A percentile compares a stretch with the other conserved stretches of the same genome.
phyloP scores from a whole-genome alignment of 2,888 invertebrate species.

The Aphrophora alni region DNA sequence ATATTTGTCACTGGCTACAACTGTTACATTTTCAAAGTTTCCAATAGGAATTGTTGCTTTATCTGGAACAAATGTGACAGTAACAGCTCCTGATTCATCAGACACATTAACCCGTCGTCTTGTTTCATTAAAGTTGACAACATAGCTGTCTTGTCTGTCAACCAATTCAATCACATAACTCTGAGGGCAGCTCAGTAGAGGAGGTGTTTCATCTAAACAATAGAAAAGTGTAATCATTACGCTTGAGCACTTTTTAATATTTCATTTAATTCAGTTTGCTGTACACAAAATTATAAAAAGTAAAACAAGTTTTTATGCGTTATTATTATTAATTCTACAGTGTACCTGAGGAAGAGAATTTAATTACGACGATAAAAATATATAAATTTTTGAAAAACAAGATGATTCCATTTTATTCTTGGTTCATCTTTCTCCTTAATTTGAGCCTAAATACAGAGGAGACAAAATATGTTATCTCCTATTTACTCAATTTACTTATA shows the following conservation, averaged over 20 bases:
- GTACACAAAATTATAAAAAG: too few species aligned
- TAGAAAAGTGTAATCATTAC: background rate
- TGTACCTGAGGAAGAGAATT: too few species aligned
- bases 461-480: too few species aligned
- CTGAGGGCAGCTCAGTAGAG: conserved; percentile 88
- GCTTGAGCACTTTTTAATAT: background rate
- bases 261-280: background rate
- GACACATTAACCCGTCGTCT: conserved; percentile 82
- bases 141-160: conserved; percentile 87
- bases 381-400: too few species aligned
- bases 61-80: conserved; percentile 81
- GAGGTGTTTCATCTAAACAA: conserved; percentile 81
- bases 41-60: conserved; percentile 84
- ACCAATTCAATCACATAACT: conserved; percentile 93
- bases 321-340: too few species aligned
- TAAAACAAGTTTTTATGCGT: too few species aligned
- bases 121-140: conserved; percentile 91
- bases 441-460: too few species aligned
- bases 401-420: too few species aligned
- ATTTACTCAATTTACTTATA: too few species aligned
- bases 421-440: too few species aligned
- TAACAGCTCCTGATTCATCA: conserved; percentile 88
- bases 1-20: conserved; percentile 83
- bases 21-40: conserved; percentile 90
- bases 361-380: too few species aligned